Evolutionary conservation across 2,113 vertebrate species (phyloP).

Genomic region (Grus americana): DNA sequence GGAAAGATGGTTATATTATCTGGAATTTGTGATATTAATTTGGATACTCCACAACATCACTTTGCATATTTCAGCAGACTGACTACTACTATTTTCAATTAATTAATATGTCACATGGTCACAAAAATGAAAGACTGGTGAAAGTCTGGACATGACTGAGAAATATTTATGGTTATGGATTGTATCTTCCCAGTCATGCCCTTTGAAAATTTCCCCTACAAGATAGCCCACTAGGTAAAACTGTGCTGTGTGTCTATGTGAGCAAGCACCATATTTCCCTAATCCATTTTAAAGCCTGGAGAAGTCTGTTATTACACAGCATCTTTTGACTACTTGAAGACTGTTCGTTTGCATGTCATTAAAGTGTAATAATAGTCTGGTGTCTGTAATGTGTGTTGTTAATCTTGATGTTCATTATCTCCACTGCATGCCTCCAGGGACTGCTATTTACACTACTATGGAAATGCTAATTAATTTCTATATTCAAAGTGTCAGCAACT

Average conservation of each 20-base stretch:
- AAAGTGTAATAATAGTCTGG: background rate
- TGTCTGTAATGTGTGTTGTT: background rate
- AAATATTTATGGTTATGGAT: background rate
- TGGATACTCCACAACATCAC: background rate
- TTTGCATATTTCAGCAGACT: conserved; percentile 11
- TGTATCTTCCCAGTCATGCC: background rate
- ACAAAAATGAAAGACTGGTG: background rate
- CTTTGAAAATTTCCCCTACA: background rate
- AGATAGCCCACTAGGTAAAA: background rate
- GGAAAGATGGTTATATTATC: background rate
- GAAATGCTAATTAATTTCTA: conserved; percentile 64
- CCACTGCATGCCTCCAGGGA: background rate
- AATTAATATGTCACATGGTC: background rate
- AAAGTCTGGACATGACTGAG: background rate
- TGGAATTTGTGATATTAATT: conserved; percentile 20
- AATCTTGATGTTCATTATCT: conserved; percentile 45
- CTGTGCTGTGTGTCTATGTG: background rate
- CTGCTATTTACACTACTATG: background rate
- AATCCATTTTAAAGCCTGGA: background rate
- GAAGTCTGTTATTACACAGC: background rate
- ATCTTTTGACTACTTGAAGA: background rate
- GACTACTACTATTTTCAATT: background rate
- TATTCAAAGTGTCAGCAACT: conserved; percentile 28
- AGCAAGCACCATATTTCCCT: background rate
- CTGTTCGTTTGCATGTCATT: background rate